These are phyloP conservation scores for Augiades crinisus DNA, from an alignment of 2,888 invertebrate species.

Conservation along the genomic window DNA sequence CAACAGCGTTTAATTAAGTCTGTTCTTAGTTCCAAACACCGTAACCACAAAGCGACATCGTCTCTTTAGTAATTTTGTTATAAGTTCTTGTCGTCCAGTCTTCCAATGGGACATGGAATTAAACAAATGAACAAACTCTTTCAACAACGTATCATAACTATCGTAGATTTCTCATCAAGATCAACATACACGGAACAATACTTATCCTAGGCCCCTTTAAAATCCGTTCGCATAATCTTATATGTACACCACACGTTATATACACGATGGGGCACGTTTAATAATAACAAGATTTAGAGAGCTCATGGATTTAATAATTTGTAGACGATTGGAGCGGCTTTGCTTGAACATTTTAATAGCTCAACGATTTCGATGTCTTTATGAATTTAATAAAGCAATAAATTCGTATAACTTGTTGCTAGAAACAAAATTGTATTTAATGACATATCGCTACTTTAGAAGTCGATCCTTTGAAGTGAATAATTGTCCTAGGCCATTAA, in stretches of 20 bases:
- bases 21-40: no score
- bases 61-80: no score
- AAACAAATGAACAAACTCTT: background rate
- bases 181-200: no score
- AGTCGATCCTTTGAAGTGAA: no score
- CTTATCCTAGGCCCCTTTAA: background rate
- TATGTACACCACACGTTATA: background rate
- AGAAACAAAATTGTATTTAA: no score
- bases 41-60: no score
- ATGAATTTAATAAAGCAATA: background rate
- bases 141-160: background rate
- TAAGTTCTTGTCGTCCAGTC: no score
- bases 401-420: background rate
- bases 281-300: background rate
- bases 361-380: background rate
- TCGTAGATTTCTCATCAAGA: background rate
- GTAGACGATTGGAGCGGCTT: background rate
- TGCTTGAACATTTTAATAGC: no score
- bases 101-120: background rate
- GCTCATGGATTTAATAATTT: background rate
- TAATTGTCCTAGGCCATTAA: no score
- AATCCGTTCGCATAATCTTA: background rate
- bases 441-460: no score
- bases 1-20: no score
- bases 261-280: background rate